phyloP scores from a whole-genome alignment of 1,140 invertebrate genomes.

The Bombus waltoni region DNA sequence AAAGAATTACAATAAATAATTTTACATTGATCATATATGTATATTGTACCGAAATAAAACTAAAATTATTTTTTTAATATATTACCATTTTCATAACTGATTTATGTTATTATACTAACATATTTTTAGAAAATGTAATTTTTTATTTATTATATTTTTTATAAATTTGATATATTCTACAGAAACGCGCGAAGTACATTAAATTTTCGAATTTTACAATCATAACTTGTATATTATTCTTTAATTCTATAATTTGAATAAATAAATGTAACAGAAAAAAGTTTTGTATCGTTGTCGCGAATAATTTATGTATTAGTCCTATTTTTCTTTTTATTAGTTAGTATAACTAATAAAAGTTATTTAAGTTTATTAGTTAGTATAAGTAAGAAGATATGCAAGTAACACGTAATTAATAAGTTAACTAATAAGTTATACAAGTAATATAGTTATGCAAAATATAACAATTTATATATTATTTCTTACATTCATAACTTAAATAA shows the following conservation, averaged over 20 bases:
- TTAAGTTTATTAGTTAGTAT: no score
- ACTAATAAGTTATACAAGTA: no score
- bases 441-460: no score
- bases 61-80: background rate
- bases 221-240: background rate
- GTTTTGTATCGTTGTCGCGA: background rate
- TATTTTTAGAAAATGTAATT: no score
- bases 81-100: background rate
- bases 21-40: background rate
- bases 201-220: background rate
- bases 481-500: no score
- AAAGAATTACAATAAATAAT: background rate
- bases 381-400: no score
- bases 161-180: background rate
- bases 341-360: no score
- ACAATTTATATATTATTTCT: no score
- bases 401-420: no score
- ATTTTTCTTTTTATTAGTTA: background rate
- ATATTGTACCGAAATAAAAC: background rate
- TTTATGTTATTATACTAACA: no score
- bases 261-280: background rate
- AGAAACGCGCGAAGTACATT: background rate
- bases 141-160: no score
- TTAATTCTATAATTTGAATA: background rate
- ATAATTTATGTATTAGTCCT: background rate